Evolutionary conservation across 2,113 vertebrate species (phyloP).

Genomic region (Megaceryle torquata): DNA sequence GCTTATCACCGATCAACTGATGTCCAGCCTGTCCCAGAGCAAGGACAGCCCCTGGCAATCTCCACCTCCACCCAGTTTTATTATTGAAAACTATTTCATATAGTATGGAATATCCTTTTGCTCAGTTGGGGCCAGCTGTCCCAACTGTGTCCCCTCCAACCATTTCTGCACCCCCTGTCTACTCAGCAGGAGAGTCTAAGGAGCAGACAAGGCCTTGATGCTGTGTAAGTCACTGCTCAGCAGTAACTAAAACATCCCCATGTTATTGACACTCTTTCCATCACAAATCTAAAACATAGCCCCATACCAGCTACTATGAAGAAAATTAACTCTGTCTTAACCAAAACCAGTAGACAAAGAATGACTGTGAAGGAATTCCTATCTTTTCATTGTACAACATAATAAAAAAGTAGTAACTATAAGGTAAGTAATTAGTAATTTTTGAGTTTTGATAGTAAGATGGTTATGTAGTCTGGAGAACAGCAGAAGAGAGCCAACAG

Average conservation of each 20-base stretch:
- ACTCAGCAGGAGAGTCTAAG: accelerated
- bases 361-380: background rate
- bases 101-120: too few species aligned
- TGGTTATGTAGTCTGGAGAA: background rate
- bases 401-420: background rate
- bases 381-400: background rate
- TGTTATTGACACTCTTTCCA: background rate
- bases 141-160: background rate
- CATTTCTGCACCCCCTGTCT: background rate
- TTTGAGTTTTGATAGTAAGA: background rate
- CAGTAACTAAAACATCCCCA: background rate
- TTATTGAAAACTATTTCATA: background rate
- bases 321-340: background rate
- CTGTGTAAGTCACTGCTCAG: background rate
- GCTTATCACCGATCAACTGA: background rate
- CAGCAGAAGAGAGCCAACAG: background rate
- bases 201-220: background rate
- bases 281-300: background rate
- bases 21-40: background rate
- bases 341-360: background rate
- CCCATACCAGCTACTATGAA: background rate
- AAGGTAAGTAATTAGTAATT: background rate
- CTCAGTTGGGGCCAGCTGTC: background rate
- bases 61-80: background rate
- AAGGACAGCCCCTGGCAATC: background rate